These are phyloP conservation scores for Bembecia ichneumoniformis DNA, from an alignment of 2,888 invertebrate genomes.

Conservation along the genomic window DNA sequence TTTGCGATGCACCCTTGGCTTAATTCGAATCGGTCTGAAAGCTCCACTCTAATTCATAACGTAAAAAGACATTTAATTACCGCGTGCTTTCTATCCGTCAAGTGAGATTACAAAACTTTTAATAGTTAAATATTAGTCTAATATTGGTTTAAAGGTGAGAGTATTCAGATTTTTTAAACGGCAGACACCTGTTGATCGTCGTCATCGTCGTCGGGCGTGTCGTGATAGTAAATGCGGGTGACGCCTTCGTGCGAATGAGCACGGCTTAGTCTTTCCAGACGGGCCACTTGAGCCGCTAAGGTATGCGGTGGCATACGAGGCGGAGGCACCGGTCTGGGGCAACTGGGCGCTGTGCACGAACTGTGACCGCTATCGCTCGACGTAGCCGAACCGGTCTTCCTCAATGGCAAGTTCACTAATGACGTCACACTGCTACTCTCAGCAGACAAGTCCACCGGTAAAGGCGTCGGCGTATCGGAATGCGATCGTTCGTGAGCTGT, in stretches of 20 bases:
- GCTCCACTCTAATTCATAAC: slow-evolving; percentile 21
- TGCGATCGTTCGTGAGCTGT: slow-evolving; percentile 90
- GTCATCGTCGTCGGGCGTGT: slow-evolving; percentile 63
- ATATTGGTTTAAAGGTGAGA: slow-evolving; percentile 36
- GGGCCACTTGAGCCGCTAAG: slow-evolving; percentile 88
- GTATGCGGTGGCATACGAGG: slow-evolving; percentile 82
- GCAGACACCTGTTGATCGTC: slow-evolving; percentile 70
- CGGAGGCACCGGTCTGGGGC: slow-evolving; percentile 78
- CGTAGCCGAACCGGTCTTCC: slow-evolving; percentile 92
- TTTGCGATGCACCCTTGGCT: too few species aligned
- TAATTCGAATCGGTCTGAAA: too few species aligned
- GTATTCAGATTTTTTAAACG: slow-evolving; percentile 52
- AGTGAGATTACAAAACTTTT: slow-evolving; percentile 67
- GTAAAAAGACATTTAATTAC: slow-evolving; percentile 49
- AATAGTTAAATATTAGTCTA: slow-evolving; percentile 61
- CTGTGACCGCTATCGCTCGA: slow-evolving; percentile 94
- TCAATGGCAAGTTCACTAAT: slow-evolving; percentile 88
- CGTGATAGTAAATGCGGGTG: slow-evolving; percentile 78
- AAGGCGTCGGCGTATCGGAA: slow-evolving; percentile 88
- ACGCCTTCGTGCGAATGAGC: slow-evolving; percentile 91
- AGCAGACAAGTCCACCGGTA: slow-evolving; percentile 91
- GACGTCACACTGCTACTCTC: slow-evolving; percentile 97
- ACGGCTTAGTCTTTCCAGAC: slow-evolving; percentile 84
- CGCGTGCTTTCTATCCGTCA: slow-evolving; percentile 60
- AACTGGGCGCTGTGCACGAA: slow-evolving; percentile 72